These are phyloP conservation scores for Aphodius granarius DNA, from an alignment of 2,888 invertebrate species.

Conservation along the genomic window DNA sequence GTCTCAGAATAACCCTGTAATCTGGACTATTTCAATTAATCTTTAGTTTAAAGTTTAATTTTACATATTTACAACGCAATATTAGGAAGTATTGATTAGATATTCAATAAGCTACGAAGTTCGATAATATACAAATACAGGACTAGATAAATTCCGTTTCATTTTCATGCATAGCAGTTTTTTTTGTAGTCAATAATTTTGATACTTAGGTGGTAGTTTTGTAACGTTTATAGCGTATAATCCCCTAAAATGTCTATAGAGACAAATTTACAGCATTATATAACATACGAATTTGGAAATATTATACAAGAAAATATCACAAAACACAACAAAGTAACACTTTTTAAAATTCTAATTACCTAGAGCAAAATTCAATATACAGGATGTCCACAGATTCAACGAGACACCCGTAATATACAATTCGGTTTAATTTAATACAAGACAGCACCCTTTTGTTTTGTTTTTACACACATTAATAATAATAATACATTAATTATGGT, in stretches of 20 bases:
- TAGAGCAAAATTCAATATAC: not conserved
- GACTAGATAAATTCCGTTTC: slow-evolving; percentile 41
- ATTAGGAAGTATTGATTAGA: not conserved
- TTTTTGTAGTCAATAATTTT: slow-evolving; percentile 29
- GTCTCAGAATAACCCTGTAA: no score
- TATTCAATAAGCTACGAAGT: not conserved
- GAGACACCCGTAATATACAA: not conserved
- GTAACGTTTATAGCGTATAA: slow-evolving; percentile 21
- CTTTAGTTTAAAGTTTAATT: not conserved
- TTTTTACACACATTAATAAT: slow-evolving; percentile 2
- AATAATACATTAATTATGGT: not conserved
- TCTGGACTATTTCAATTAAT: no score
- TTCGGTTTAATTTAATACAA: not conserved
- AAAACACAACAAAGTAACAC: no score
- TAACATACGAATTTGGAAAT: not conserved
- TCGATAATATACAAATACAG: slow-evolving; percentile 8
- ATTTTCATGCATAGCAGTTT: slow-evolving; percentile 45
- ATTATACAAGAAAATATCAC: no score
- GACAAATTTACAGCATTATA: not conserved
- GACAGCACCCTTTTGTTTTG: not conserved
- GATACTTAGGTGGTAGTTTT: slow-evolving; percentile 16
- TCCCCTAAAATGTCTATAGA: slow-evolving; percentile 17
- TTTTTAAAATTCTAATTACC: no score
- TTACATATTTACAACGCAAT: not conserved
- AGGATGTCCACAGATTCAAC: not conserved